These are phyloP conservation scores for Galeopsomyia nigrocyanea DNA, from an alignment of 2,888 invertebrate genomes.

Conservation along the genomic window DNA sequence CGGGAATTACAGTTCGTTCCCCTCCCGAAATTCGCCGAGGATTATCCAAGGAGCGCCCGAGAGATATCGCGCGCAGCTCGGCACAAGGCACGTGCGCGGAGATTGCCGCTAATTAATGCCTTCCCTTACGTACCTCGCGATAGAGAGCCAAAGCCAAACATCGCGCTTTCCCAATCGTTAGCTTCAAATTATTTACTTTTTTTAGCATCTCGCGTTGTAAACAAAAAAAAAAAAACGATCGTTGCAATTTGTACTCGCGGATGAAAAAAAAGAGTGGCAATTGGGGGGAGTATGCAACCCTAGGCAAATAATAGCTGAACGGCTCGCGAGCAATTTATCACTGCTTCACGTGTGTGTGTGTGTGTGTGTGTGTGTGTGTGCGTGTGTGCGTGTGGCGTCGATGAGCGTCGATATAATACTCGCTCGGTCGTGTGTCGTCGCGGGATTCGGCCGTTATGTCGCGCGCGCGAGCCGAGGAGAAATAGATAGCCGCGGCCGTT, in stretches of 20 bases:
- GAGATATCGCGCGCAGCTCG: slow-evolving; percentile 37
- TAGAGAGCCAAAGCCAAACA: too few relatives aligned
- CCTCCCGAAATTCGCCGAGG: neutral
- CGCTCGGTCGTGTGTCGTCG: slow-evolving; percentile 37
- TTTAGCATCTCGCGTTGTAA: too few relatives aligned
- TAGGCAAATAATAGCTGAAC: slow-evolving; percentile 47
- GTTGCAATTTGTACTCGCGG: slow-evolving; percentile 7
- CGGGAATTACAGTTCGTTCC: neutral
- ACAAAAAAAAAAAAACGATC: too few relatives aligned
- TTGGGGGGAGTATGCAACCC: neutral
- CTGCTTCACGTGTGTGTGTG: neutral
- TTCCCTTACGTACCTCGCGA: slow-evolving; percentile 12
- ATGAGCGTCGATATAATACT: slow-evolving; percentile 20
- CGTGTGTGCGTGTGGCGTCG: neutral
- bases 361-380: neutral
- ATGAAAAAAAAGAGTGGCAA: neutral
- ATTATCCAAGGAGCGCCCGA: slow-evolving; percentile 9
- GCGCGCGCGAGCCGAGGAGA: slow-evolving; percentile 21
- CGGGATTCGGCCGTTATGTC: slow-evolving; percentile 30
- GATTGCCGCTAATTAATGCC: slow-evolving; percentile 65
- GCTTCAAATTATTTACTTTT: too few relatives aligned
- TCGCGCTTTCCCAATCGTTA: too few relatives aligned
- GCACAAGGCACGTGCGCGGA: slow-evolving; percentile 58
- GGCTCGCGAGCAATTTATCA: slow-evolving; percentile 44
- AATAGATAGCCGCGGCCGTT: slow-evolving; percentile 40